A percentile compares a stretch with the other conserved stretches of the same genome.
phyloP scores from a whole-genome alignment of 2,797 vertebrate genomes.

The Molossus alvarezi region DNA sequence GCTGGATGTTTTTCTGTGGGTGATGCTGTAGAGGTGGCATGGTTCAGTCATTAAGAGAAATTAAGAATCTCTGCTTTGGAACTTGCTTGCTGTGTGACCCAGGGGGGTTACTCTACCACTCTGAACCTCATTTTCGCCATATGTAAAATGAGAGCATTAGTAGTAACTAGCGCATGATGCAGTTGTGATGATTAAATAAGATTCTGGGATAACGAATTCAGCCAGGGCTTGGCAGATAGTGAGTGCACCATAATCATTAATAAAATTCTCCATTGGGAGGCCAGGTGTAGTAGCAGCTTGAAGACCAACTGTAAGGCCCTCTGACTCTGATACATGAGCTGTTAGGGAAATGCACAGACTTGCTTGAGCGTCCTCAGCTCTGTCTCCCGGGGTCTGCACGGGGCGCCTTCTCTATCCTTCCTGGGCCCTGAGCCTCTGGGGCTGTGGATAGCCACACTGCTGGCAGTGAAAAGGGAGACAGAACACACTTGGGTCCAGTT shows the following conservation, averaged over 20 bases:
- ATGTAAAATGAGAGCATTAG: not conserved
- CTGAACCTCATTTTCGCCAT: not conserved
- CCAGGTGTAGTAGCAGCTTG: not conserved
- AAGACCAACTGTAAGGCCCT: not conserved
- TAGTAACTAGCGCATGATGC: not conserved
- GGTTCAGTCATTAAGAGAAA: not conserved
- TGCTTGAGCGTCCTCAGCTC: not conserved
- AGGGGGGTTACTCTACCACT: not conserved
- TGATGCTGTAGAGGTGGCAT: not conserved
- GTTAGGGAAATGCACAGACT: not conserved
- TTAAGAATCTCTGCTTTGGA: not conserved
- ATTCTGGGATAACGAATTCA: not conserved
- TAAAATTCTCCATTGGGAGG: not conserved
- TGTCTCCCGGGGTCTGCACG: not conserved
- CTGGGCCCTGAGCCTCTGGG: not conserved
- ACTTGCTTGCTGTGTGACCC: constrained; percentile 1
- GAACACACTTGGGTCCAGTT: not conserved
- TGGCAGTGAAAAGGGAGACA: not conserved
- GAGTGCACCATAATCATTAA: not conserved
- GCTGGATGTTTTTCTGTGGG: not conserved
- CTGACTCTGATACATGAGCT: not conserved
- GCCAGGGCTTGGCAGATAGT: not conserved
- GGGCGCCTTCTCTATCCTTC: not conserved
- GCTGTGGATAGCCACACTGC: not conserved
- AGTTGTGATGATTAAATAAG: not conserved